These are phyloP conservation scores for Scaptodrosophila latifasciaeformis DNA, from an alignment of 2,888 invertebrate genomes.

Conservation along the genomic window DNA sequence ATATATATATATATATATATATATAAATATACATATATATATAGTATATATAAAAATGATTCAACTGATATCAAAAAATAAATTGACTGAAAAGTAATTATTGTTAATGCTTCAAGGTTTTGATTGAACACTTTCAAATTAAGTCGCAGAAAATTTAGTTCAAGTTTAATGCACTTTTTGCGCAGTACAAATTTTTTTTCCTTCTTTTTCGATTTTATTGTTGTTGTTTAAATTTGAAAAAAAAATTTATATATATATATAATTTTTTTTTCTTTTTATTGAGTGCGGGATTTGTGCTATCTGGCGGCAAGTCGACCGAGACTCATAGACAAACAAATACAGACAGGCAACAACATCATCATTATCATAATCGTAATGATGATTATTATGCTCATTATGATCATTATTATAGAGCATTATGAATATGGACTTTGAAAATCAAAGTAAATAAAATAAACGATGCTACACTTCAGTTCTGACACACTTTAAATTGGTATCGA, in stretches of 20 bases:
- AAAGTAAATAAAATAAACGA: conserved; percentile 44
- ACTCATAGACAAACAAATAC: background rate
- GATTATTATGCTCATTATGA: too few species aligned
- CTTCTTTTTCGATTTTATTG: conserved; percentile 21
- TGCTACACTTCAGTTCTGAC: conserved; percentile 60
- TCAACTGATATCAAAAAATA: background rate
- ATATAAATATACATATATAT: background rate
- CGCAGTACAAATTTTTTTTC: conserved; percentile 37
- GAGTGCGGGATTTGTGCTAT: conserved; percentile 18
- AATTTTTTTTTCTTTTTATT: background rate
- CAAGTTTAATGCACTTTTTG: conserved; percentile 58
- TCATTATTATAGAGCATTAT: too few species aligned
- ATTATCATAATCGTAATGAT: too few species aligned
- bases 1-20: background rate
- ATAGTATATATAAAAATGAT: background rate
- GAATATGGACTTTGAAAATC: conserved; percentile 17
- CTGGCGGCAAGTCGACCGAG: conserved; percentile 49
- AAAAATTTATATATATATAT: conserved; percentile 2
- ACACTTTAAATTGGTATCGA: conserved; percentile 39
- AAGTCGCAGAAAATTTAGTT: conserved; percentile 39
- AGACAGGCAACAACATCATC: conserved; percentile 14
- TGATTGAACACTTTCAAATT: conserved; percentile 13
- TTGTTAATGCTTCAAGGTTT: conserved; percentile 11
- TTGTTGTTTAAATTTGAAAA: conserved; percentile 6
- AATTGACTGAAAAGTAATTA: too few species aligned